Evolutionary conservation across 1,140 invertebrate genomes (phyloP).

Genomic region (Bombus waltoni): DNA sequence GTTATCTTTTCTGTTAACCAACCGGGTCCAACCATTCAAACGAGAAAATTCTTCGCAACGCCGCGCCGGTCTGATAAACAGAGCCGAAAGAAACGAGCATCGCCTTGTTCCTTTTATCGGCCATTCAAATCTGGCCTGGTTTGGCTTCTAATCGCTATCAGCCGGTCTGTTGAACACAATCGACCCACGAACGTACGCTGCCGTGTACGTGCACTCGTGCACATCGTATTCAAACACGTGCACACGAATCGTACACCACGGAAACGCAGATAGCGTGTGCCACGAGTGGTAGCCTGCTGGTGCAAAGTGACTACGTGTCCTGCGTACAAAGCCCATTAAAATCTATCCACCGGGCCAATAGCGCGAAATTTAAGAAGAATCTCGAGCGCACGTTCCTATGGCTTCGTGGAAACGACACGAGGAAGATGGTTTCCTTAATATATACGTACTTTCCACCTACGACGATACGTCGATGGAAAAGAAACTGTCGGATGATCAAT

Average conservation of each 20-base stretch:
- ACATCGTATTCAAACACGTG: slow-evolving; percentile 2
- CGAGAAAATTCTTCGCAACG: neutral
- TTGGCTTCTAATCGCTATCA: slow-evolving; percentile 21
- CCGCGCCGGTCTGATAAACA: neutral
- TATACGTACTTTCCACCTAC: no score
- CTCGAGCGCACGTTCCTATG: slow-evolving; percentile 40
- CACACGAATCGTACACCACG: neutral
- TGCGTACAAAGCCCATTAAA: slow-evolving; percentile 80
- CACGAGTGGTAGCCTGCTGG: slow-evolving; percentile 45
- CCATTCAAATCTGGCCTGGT: slow-evolving; percentile 7
- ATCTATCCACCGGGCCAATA: slow-evolving; percentile 73
- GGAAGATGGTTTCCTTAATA: slow-evolving; percentile 32
- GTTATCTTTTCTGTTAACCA: neutral
- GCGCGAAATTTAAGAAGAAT: slow-evolving; percentile 77
- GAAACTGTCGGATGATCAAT: no score
- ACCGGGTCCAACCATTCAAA: neutral
- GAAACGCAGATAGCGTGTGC: slow-evolving; percentile 27
- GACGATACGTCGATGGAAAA: neutral
- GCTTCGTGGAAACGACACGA: neutral
- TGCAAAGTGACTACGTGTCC: slow-evolving; percentile 80
- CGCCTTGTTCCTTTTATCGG: neutral
- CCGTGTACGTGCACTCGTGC: slow-evolving; percentile 44
- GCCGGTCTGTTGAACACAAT: slow-evolving; percentile 22
- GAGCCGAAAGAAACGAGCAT: neutral
- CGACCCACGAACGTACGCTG: neutral